A percentile compares a stretch with the other conserved stretches of the same genome.
Evolutionary conservation across 2,113 vertebrate species (phyloP).

Genomic region (Emberiza fucata): DNA sequence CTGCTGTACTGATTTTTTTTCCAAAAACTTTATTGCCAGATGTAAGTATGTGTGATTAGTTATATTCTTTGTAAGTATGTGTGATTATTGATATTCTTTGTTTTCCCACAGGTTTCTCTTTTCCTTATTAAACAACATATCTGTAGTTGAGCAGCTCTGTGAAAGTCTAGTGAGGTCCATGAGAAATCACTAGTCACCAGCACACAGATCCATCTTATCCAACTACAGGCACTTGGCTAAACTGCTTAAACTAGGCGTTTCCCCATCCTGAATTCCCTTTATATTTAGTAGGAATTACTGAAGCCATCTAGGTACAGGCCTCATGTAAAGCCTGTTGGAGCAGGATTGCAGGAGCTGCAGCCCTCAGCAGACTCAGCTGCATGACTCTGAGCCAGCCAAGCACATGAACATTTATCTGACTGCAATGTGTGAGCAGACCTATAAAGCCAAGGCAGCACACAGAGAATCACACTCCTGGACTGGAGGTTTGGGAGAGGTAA

Average conservation of each 20-base stretch:
- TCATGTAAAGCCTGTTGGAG: neutral
- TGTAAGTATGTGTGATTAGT: conserved; percentile 62
- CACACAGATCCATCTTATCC: neutral
- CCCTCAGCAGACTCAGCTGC: neutral
- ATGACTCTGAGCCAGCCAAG: neutral
- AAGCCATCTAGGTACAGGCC: neutral
- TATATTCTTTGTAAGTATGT: conserved; percentile 61
- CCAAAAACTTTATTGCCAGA: conserved; percentile 60
- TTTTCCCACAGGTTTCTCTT: conserved; percentile 41
- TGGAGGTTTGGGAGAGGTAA: neutral
- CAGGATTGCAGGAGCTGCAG: neutral
- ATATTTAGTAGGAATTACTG: neutral
- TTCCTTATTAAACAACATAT: conserved; percentile 60
- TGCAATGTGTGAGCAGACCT: neutral
- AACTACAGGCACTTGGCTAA: neutral
- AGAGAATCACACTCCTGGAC: neutral
- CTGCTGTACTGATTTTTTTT: conserved; percentile 32
- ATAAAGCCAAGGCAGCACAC: neutral
- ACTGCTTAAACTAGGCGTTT: neutral
- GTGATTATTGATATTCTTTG: conserved; percentile 59
- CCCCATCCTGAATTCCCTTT: neutral
- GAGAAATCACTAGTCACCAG: conserved; percentile 3
- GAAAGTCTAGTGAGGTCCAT: neutral
- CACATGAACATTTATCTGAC: neutral
- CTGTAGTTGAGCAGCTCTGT: conserved; percentile 34